Evolutionary conservation across 2,888 invertebrate species (phyloP).

Genomic region (Cantharis rustica): DNA sequence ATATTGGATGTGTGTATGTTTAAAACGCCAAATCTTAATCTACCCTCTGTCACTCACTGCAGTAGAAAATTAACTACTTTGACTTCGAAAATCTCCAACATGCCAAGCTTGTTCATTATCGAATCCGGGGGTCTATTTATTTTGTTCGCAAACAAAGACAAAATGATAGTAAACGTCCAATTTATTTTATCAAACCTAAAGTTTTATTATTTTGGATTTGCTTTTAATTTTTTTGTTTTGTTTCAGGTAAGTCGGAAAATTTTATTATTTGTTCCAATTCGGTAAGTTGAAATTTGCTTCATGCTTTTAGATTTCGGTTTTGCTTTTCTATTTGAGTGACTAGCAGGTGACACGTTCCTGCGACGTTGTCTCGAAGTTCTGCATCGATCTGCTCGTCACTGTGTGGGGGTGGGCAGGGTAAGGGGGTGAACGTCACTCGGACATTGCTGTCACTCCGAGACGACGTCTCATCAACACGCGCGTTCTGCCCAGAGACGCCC

Average conservation of each 20-base stretch:
- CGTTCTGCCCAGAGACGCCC: conserved; percentile 38
- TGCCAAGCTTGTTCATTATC: conserved; percentile 34
- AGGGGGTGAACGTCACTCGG: conserved; percentile 35
- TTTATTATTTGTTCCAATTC: conserved; percentile 1
- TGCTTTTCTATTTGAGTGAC: conserved; percentile 31
- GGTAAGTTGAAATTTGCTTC: conserved; percentile 18
- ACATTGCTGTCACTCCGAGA: conserved; percentile 40
- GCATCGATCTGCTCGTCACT: conserved; percentile 14
- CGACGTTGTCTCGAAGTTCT: conserved; percentile 27
- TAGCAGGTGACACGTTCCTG: conserved; percentile 38
- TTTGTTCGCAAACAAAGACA: conserved; percentile 31
- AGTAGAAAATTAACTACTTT: conserved; percentile 37
- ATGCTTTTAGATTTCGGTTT: conserved; percentile 23
- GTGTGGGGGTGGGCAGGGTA: conserved; percentile 19
- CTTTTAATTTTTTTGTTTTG: conserved; percentile 3
- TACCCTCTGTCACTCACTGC: conserved; percentile 34
- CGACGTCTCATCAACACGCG: conserved; percentile 42
- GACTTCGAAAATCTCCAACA: conserved; percentile 35
- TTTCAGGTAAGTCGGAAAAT: not conserved
- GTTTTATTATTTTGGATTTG: not conserved
- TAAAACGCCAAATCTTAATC: conserved; percentile 37
- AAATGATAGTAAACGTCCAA: conserved; percentile 25
- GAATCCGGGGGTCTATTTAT: conserved; percentile 35
- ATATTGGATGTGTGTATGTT: conserved; percentile 38
- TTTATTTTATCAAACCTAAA: conserved; percentile 6